Evolutionary conservation across 53 echinoderm and acorn worm genomes (phyloP).

Genomic region (Paracentrotus lividus): DNA sequence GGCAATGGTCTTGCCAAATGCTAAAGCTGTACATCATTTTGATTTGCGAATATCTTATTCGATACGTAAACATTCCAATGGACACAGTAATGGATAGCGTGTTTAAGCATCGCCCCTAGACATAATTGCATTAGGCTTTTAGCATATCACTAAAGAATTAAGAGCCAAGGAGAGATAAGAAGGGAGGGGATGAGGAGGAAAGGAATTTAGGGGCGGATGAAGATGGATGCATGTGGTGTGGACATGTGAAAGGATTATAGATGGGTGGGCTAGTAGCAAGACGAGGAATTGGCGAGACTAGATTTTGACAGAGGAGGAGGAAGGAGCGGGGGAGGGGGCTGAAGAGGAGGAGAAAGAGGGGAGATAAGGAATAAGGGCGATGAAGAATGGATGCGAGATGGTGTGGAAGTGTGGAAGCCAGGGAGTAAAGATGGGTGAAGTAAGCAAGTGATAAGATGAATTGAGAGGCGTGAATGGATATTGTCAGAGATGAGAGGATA

Average conservation of each 20-base stretch:
- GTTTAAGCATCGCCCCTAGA: constrained; percentile 16
- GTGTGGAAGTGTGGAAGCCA: no score
- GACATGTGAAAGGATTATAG: no score
- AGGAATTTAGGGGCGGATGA: not conserved
- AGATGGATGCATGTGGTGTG: not conserved
- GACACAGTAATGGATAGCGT: constrained; percentile 27
- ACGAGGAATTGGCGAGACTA: not conserved
- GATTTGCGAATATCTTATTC: not conserved
- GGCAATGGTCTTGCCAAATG: not conserved
- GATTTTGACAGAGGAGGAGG: no score
- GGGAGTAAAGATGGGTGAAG: no score
- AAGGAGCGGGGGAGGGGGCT: no score
- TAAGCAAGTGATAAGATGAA: no score
- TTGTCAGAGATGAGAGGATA: no score
- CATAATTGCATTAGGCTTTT: constrained; percentile 61
- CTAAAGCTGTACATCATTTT: constrained; percentile 45
- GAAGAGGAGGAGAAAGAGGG: no score
- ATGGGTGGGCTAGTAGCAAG: not conserved
- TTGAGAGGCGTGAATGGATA: no score
- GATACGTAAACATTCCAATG: constrained; percentile 46
- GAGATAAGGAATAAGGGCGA: not conserved
- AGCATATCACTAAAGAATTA: constrained; percentile 46
- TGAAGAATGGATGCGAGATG: no score
- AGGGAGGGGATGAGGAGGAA: not conserved
- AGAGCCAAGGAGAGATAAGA: not conserved